Evolutionary conservation across 37 sponge, comb jelly and placozoan genomes (phyloP).

Genomic region (Bolinopsis microptera): DNA sequence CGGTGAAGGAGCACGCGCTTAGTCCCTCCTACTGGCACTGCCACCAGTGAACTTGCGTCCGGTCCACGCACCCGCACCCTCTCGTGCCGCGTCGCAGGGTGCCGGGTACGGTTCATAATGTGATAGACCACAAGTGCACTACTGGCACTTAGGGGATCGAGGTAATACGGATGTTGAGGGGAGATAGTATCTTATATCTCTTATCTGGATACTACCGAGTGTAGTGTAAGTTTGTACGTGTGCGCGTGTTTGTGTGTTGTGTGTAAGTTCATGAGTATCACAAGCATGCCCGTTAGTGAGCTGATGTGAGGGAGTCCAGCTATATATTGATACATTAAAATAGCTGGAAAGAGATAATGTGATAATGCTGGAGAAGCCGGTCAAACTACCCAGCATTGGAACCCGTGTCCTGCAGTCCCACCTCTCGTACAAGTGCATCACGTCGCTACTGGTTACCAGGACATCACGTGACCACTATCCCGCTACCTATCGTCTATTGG

Average conservation of each 20-base stretch:
- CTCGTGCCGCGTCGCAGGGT: too few relatives aligned
- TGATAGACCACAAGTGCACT: too few relatives aligned
- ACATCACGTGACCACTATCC: not conserved
- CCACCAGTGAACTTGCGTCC: not conserved
- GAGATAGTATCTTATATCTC: not conserved
- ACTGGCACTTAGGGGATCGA: not conserved
- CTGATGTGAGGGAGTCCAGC: not conserved
- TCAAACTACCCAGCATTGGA: not conserved
- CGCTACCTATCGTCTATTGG: conserved; percentile 21
- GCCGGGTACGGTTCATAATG: too few relatives aligned
- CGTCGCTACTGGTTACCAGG: conserved; percentile 7
- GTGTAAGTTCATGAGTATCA: not conserved
- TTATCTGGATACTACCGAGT: not conserved
- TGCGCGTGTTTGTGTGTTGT: too few relatives aligned
- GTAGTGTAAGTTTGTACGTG: not conserved
- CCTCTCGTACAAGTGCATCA: not conserved
- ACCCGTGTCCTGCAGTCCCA: conserved; percentile 28
- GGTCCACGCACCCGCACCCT: too few relatives aligned
- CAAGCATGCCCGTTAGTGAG: not conserved
- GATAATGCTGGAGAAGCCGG: not conserved
- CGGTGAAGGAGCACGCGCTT: not conserved
- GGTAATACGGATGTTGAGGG: not conserved
- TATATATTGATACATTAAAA: not conserved
- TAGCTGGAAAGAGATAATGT: not conserved
- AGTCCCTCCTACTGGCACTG: not conserved